Evolutionary conservation across 2,113 vertebrate species (phyloP), one percentile per base, ranked within the genome.

Genomic region (Ailuropoda melanoleuca): DNA sequence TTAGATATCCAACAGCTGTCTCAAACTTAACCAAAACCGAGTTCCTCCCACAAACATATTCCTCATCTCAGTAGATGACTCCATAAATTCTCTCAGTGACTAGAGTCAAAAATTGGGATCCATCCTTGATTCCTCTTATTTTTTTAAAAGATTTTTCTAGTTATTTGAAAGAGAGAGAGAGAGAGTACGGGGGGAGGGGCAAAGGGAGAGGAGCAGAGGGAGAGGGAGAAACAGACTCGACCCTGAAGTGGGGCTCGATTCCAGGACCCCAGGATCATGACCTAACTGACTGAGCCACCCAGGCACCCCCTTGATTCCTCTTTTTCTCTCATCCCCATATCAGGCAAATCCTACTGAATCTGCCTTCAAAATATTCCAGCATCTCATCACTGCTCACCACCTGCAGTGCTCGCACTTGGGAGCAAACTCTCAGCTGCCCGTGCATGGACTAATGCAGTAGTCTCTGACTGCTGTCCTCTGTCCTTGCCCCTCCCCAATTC

Each of bases 1-100:
- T 90, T 68, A 89, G 66, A 43, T 78, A 80, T 43, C 68, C n/a
- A 48, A 66, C 19, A 96, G 72, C 24, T 48, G 80, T 96, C 55
- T 91, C 43, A 66, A 39, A 77, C 8, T 23, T 43, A 70, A 66
- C 86, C 83, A 37, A 39, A 95, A 68, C 29, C 31, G 48, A 64
- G n/a, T 64, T 75, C 56, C 53, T 17, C 43, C 17, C 72, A 89
- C 66, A 88, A 70, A 77, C 48, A 58, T 43, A 17, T 39, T 55
- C 29, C 43, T 74, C 46, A 14, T n/a, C 39, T 46, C 14, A 37
- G 34, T 31, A 87, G 83, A 46, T 26, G n/a, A 2, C 17, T 82
- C 56, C 39, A n/a, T 83, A 90, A 90, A 55, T 64, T 46, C 15
- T 82, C 50, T 50, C 8, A 53, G 7, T 75, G 75, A 53, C 92